Base-by-base conservation (phyloP, 2,797 vertebrate genomes). In the Pangasius mekongensis region DNA sequence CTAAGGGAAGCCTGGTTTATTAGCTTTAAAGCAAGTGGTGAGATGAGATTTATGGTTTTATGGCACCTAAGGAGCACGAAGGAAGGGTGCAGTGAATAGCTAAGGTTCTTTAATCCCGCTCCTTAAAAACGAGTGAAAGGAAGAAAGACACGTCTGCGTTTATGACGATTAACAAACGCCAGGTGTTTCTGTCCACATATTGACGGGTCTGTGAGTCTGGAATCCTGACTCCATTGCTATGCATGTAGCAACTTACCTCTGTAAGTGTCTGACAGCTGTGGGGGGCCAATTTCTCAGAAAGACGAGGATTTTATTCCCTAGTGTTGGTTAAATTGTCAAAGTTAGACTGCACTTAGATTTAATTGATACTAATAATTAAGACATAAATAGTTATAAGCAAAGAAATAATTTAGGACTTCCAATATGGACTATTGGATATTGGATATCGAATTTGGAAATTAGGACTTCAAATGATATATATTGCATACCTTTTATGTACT, bases 41-140 rank as follows among this genome's bases (percentile, higher is more conserved):
- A 95, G 93, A 95, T 96, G 88, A 95, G 93, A 95, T 97, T 96
- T 97, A 96, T 96, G 93, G 90, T 94, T 97, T 96, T 96, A 95
- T 94, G 95, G 95, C 96, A 94, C 92, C 90, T 89, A 93, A 94
- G 90, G 92, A 94, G 94, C 94, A 94, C 95, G 90, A 89, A 58
- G 92, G 90, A 92, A 90, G 92, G 49, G 89, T 66, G 86, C 91
- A 88, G 90, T 95, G 94, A 97, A 97, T 95, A 92, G 92, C 89
- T 62, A 67, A 90, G 93, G 93, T 92, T 85, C 91, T 96, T 97
- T 95, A 95, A 95, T 96, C 95, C 87, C 89, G 90, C 90, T 93
- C 33, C 47, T 91, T 90, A 91, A 91, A 87, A 94, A 90, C 88
- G 91, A 90, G 90, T 88, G 89, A 93, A 90, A 91, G 83, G 88